Evolutionary conservation across 2,113 vertebrate genomes (phyloP).

Genomic region (Otolemur garnettii): DNA sequence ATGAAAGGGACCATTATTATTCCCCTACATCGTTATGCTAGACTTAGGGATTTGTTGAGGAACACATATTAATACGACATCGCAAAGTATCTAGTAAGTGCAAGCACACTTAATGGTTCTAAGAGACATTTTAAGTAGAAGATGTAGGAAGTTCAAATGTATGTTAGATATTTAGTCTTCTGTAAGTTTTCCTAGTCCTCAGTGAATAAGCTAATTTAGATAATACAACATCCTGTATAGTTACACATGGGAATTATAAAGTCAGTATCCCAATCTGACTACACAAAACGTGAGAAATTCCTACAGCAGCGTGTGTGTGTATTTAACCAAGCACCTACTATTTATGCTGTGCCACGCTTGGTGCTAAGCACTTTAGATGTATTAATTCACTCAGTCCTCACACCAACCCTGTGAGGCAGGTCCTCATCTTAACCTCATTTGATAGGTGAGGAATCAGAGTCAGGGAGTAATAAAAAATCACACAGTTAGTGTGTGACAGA

Average conservation of each 20-base stretch:
- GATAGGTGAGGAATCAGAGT: background rate
- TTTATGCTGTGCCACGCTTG: background rate
- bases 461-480: background rate
- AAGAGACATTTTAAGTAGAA: background rate
- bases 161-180: background rate
- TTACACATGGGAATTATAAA: slow-evolving; percentile 23
- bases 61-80: slow-evolving; percentile 1
- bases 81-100: background rate
- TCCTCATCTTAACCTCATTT: background rate
- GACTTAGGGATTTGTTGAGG: background rate
- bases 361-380: background rate
- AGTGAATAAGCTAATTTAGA: background rate
- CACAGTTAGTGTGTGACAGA: background rate
- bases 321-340: background rate
- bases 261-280: background rate
- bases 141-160: slow-evolving; percentile 19
- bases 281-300: background rate
- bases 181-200: background rate
- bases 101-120: background rate
- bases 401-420: background rate
- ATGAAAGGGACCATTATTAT: background rate
- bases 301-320: background rate
- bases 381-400: background rate
- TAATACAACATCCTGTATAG: slow-evolving; percentile 15
- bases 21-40: background rate